Evolutionary conservation across 1,140 invertebrate genomes (phyloP), one percentile per base, ranked within the genome.

Genomic region (Steinernema khuongi): DNA sequence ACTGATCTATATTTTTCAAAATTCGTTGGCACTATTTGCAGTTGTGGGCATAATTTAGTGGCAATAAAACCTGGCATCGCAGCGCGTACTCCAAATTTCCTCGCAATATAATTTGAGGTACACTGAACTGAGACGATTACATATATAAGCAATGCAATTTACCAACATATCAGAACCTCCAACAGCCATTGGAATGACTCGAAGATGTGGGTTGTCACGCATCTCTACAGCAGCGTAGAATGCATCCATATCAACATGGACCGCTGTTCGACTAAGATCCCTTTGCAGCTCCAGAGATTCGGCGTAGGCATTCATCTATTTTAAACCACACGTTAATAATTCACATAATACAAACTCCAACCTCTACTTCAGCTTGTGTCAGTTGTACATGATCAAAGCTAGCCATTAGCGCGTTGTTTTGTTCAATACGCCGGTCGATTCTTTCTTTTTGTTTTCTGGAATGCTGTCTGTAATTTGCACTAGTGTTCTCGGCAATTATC

Each of bases 21-120:
- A 81, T 90, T 88, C 1, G 80, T 75, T 0, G 87, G 86, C 14
- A 91, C 88, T 72, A 91, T 88, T 0, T 88, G 82, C 1, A 91
- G 83, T 32, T 89, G 77, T 1, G 90, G 90, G 81, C 90, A 91
- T 1, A 91, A 84, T 81, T 90, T 90, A 68, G 86, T 88, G 0
- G 85, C 90, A 77, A 91, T 90, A 80, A 91, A 91, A 1, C 90
- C 90, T n/a, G 90, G 90, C 90, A 91, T 90, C 14, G 87, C 90
- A 50, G 90, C 89, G 68, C 90, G 81, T 0, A 91, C 90, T 44
- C 90, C 90, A 86, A 85, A 91, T 73, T 87, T 86, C 30, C 90
- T 83, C 1, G 90, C 90, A 2, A 86, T 74, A 81, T 91, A 91
- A 83, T 91, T 91, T 0, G 89, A 90, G 19, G 90, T 91, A 22